These are phyloP conservation scores for Plutomurus gul DNA, from an alignment of 1,140 invertebrate genomes.

Conservation along the genomic window DNA sequence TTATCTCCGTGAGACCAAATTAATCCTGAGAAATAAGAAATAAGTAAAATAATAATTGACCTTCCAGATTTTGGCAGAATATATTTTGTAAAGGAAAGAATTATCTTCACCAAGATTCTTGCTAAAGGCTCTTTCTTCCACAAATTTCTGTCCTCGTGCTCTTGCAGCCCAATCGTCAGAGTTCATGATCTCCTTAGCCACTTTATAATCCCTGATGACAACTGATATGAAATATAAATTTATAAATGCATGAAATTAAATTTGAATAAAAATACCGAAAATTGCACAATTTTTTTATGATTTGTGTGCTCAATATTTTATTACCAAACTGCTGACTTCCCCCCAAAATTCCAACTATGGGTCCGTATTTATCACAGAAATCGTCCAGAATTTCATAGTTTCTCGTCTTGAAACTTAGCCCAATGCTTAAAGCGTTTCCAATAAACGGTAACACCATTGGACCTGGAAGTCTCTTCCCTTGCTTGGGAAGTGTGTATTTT, in stretches of 20 bases:
- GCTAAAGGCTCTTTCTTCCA: conserved; percentile 30
- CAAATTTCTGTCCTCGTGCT: not conserved
- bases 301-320: too few relatives aligned
- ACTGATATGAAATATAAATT: not conserved
- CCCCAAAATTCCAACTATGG: not conserved
- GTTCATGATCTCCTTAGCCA: conserved; percentile 20
- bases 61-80: not conserved
- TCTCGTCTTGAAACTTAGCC: not conserved
- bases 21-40: conserved; percentile 11
- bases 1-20: conserved; percentile 13
- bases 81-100: not conserved
- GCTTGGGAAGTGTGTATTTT: not conserved
- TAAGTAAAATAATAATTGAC: not conserved
- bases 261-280: too few relatives aligned
- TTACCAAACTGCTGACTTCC: conserved; percentile 5
- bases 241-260: too few relatives aligned
- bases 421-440: not conserved
- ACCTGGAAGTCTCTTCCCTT: not conserved
- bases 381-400: conserved; percentile 14
- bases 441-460: not conserved
- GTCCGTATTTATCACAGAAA: not conserved
- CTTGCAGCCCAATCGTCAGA: not conserved
- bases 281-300: too few relatives aligned
- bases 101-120: conserved; percentile 11
- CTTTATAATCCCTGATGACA: not conserved